phyloP scores from a whole-genome alignment of 2,797 vertebrate species.

The Pantherophis vulpinus region DNA sequence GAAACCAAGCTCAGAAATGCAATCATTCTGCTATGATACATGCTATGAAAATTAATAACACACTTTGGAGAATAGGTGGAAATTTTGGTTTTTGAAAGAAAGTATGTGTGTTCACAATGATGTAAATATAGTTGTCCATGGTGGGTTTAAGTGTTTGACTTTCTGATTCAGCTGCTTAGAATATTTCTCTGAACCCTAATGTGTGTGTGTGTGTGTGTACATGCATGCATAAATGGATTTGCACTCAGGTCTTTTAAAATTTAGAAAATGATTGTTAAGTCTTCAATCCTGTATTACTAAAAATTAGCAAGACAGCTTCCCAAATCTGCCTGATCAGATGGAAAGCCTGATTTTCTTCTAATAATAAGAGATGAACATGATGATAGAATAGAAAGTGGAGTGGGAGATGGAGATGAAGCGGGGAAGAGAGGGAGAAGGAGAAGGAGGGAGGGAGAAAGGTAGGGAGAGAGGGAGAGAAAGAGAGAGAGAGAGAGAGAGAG shows the following conservation, averaged over 20 bases:
- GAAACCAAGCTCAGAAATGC: slow-evolving; percentile 77
- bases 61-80: slow-evolving; percentile 62
- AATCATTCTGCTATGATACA: slow-evolving; percentile 71
- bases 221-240: not conserved
- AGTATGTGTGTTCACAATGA: slow-evolving; percentile 45
- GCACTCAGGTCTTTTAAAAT: not conserved
- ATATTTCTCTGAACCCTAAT: slow-evolving; percentile 53
- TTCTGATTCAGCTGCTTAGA: slow-evolving; percentile 60
- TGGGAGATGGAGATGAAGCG: no score
- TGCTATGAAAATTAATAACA: slow-evolving; percentile 77
- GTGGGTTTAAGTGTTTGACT: slow-evolving; percentile 67
- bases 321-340: not conserved
- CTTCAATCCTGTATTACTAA: not conserved
- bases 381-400: not conserved
- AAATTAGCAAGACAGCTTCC: not conserved
- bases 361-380: not conserved
- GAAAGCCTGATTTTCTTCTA: not conserved
- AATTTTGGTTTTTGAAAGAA: slow-evolving; percentile 66
- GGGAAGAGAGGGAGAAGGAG: not conserved
- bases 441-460: not conserved
- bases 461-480: not conserved
- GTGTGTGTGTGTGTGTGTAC: not conserved
- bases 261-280: not conserved
- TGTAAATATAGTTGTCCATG: slow-evolving; percentile 54
- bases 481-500: not conserved